Percentiles rank a stretch among this genome's conserved stretches.
phyloP scores from a whole-genome alignment of 2,888 invertebrate species.

The Apodemia hepburni region DNA sequence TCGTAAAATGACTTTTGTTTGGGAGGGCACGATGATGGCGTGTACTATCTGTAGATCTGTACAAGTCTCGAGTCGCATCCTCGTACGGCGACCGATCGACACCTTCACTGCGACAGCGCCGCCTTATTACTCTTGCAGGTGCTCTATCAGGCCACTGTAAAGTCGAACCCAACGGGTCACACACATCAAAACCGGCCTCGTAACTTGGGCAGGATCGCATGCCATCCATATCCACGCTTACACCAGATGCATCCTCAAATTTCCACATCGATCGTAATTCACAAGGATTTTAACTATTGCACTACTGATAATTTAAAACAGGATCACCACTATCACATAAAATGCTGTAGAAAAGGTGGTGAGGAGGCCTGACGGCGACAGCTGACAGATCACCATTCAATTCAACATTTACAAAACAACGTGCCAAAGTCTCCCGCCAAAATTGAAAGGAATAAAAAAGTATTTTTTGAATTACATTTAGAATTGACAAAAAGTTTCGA shows the following conservation, averaged over 20 bases:
- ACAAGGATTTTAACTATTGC: slow-evolving; percentile 54
- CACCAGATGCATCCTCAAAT: slow-evolving; percentile 61
- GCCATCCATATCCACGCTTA: slow-evolving; percentile 72
- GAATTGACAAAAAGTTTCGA: slow-evolving; percentile 8
- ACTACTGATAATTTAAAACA: slow-evolving; percentile 62
- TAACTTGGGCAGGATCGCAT: slow-evolving; percentile 66
- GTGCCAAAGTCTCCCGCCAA: slow-evolving; percentile 70
- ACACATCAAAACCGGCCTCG: slow-evolving; percentile 71
- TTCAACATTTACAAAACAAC: slow-evolving; percentile 51
- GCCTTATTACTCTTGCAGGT: slow-evolving; percentile 66
- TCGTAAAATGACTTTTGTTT: slow-evolving; percentile 64
- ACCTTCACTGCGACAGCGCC: slow-evolving; percentile 75
- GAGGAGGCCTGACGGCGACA: slow-evolving; percentile 64
- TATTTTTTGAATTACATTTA: slow-evolving; percentile 39
- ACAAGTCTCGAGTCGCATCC: slow-evolving; percentile 58
- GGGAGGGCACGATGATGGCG: slow-evolving; percentile 50
- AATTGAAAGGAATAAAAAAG: slow-evolving; percentile 53
- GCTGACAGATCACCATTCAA: slow-evolving; percentile 65
- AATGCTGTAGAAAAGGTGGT: slow-evolving; percentile 49
- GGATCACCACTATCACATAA: slow-evolving; percentile 54
- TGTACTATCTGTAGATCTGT: slow-evolving; percentile 51
- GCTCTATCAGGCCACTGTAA: slow-evolving; percentile 61
- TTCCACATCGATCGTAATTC: slow-evolving; percentile 62
- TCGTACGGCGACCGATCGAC: slow-evolving; percentile 72
- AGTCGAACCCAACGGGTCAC: slow-evolving; percentile 64